These are phyloP conservation scores for Drosophila ohnishii DNA, from an alignment of 1,140 invertebrate species.

Conservation along the genomic window DNA sequence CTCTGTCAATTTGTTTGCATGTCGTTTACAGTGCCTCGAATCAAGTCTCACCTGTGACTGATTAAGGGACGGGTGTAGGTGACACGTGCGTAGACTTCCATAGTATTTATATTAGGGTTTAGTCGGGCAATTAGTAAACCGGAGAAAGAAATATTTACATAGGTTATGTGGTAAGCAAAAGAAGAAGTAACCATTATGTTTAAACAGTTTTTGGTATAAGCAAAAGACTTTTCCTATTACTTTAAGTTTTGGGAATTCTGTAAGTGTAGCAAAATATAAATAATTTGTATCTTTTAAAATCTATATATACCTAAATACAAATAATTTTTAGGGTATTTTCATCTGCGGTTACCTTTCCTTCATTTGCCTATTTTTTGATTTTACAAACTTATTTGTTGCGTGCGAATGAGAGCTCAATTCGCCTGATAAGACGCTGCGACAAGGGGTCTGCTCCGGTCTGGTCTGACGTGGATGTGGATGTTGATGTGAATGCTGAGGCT, in stretches of 20 bases:
- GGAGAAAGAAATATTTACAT: not conserved
- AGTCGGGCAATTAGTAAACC: not conserved
- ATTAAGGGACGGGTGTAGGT: conserved; percentile 1
- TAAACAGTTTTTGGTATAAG: not conserved
- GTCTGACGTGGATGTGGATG: conserved; percentile 50
- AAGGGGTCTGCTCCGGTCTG: conserved; percentile 23
- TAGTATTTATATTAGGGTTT: too few relatives aligned
- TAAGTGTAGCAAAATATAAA: not conserved
- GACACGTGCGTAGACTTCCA: not conserved
- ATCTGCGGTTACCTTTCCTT: conserved; percentile 3
- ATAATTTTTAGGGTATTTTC: conserved; percentile 4
- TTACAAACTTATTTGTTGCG: conserved; percentile 68
- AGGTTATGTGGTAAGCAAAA: not conserved
- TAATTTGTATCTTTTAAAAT: too few relatives aligned
- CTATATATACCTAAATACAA: too few relatives aligned
- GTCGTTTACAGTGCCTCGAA: conserved; percentile 11
- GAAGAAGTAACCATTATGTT: not conserved
- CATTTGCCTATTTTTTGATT: conserved; percentile 15
- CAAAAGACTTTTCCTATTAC: not conserved
- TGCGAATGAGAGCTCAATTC: conserved; percentile 75
- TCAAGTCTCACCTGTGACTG: conserved; percentile 9
- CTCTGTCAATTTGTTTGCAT: conserved; percentile 28
- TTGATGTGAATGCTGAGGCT: conserved; percentile 49
- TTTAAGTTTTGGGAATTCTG: not conserved
- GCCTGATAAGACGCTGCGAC: conserved; percentile 66